Evolutionary conservation across 2,888 invertebrate species (phyloP).

Genomic region (Congeria kusceri): DNA sequence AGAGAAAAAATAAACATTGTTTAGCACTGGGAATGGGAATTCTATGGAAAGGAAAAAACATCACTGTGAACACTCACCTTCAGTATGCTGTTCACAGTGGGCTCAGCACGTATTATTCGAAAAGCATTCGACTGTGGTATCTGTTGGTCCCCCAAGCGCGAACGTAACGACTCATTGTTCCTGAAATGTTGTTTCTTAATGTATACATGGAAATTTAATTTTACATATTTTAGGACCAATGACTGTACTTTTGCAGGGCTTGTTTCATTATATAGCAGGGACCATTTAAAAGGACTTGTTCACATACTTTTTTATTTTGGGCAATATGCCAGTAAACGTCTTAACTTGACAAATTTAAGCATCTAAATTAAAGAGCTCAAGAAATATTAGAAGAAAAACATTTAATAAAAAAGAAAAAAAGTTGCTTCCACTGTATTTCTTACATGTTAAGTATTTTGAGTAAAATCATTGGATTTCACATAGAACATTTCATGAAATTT

Average conservation of each 20-base stretch:
- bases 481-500: no score
- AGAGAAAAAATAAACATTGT: no score
- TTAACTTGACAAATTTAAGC: no score
- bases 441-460: no score
- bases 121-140: constrained; percentile 85
- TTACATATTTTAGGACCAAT: not conserved
- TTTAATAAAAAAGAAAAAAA: no score
- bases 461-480: no score
- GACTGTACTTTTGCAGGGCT: not conserved
- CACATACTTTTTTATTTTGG: not conserved
- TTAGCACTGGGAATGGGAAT: no score
- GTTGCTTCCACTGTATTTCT: no score
- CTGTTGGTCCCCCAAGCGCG: constrained; percentile 19
- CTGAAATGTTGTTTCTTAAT: constrained; percentile 2
- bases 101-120: constrained; percentile 93
- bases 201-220: constrained; percentile 55
- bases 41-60: no score
- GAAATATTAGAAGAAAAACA: not conserved
- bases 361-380: no score
- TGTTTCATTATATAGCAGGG: no score
- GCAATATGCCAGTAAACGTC: not conserved
- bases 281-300: no score
- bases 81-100: constrained; percentile 94
- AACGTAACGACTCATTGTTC: not conserved
- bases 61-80: constrained; percentile 86